These are phyloP conservation scores for Danio tinwini DNA, from an alignment of 2,797 vertebrate genomes.

Conservation along the genomic window DNA sequence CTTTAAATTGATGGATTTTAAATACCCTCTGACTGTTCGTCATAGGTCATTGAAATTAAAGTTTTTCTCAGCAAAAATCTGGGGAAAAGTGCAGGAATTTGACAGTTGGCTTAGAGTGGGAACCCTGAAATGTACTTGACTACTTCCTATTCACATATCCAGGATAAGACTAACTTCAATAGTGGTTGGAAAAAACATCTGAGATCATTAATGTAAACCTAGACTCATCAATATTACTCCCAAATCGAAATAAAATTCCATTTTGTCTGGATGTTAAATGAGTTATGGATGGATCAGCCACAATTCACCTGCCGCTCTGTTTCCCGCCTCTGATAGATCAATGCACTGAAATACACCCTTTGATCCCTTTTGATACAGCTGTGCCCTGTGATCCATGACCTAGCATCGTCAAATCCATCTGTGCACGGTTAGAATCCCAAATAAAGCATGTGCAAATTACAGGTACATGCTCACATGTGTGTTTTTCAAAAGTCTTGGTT, in stretches of 20 bases:
- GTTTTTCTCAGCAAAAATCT: too few relatives aligned
- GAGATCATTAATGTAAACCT: neutral
- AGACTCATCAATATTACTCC: neutral
- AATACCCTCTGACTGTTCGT: too few relatives aligned
- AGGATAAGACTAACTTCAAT: neutral
- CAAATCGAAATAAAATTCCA: slow-evolving; percentile 37
- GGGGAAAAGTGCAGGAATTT: too few relatives aligned
- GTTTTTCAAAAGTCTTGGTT: slow-evolving; percentile 1
- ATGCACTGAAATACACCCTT: slow-evolving; percentile 62
- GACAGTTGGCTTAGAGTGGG: too few relatives aligned
- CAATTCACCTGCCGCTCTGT: slow-evolving; percentile 52
- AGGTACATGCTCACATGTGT: slow-evolving; percentile 26
- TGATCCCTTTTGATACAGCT: slow-evolving; percentile 57
- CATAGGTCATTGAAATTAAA: too few relatives aligned
- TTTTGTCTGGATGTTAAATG: slow-evolving; percentile 54
- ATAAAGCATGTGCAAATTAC: slow-evolving; percentile 32
- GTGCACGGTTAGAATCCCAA: slow-evolving; percentile 20
- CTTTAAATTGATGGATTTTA: too few relatives aligned
- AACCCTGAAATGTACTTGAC: neutral
- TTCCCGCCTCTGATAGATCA: slow-evolving; percentile 61
- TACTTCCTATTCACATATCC: slow-evolving; percentile 4
- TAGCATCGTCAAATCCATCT: slow-evolving; percentile 36
- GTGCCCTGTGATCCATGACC: slow-evolving; percentile 51
- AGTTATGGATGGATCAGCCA: slow-evolving; percentile 61
- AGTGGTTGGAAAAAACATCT: neutral